These are phyloP conservation scores for Sisyra terminalis DNA, from an alignment of 2,888 invertebrate species.

Conservation along the genomic window DNA sequence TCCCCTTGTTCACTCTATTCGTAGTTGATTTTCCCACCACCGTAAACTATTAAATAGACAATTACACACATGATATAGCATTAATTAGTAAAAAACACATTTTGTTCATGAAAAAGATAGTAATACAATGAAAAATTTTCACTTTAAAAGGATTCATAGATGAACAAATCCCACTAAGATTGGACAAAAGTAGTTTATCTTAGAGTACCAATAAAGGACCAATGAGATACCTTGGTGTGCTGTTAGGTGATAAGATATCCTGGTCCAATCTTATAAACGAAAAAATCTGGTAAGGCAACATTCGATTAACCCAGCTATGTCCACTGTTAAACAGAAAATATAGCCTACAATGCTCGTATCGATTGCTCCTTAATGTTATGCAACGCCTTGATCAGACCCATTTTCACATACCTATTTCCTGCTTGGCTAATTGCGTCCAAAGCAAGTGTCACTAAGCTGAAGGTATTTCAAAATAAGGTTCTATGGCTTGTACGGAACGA, in stretches of 20 bases:
- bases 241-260: neutral
- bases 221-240: slow-evolving; percentile 2
- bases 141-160: slow-evolving; percentile 4
- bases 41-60: slow-evolving; percentile 6
- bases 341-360: neutral
- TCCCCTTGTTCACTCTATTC: slow-evolving; percentile 13
- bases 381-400: neutral
- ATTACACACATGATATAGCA: slow-evolving; percentile 12
- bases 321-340: slow-evolving; percentile 1
- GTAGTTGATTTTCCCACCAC: slow-evolving; percentile 14
- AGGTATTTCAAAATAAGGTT: neutral
- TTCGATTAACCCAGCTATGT: neutral
- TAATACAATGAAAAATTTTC: slow-evolving; percentile 9
- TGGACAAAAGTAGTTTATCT: neutral
- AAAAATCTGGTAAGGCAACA: neutral
- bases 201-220: neutral
- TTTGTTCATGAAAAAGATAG: too few relatives aligned
- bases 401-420: neutral
- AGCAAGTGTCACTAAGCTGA: neutral
- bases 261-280: neutral
- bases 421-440: neutral
- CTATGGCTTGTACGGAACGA: neutral
- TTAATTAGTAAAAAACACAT: neutral
- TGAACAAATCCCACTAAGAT: neutral
- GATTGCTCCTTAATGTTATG: neutral